Conservation (phyloP, 2,797 vertebrate species). For the Chaetophractus vellerosus region DNA sequence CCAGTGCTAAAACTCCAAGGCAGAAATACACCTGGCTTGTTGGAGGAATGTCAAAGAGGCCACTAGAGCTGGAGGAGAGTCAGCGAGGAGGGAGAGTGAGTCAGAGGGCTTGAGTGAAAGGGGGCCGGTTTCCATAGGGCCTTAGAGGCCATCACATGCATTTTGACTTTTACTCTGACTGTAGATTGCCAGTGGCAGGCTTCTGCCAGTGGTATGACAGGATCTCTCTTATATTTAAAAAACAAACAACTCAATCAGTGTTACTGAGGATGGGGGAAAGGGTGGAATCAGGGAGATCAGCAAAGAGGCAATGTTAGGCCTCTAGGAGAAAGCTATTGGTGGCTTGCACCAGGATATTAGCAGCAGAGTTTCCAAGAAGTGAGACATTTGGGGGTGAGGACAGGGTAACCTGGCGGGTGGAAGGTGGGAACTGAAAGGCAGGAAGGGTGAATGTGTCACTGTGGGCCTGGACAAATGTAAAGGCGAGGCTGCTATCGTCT, state of each 20-base stretch:
- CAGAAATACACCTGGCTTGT: background rate
- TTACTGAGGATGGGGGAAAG: background rate
- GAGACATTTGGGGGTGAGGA: background rate
- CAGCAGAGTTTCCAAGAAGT: background rate
- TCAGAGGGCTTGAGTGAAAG: background rate
- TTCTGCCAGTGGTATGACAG: background rate
- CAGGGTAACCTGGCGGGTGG: background rate
- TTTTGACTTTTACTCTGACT: background rate
- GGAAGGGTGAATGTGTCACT: background rate
- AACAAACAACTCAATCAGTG: background rate
- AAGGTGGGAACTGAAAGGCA: background rate
- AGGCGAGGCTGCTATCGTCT: background rate
- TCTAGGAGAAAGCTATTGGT: too few species aligned
- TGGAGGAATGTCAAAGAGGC: background rate
- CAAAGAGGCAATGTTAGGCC: background rate
- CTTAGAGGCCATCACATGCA: too few species aligned
- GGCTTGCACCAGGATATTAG: background rate
- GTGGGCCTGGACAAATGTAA: background rate
- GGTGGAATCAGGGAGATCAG: background rate
- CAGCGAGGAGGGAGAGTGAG: background rate
- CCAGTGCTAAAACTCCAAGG: background rate
- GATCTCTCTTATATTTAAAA: background rate
- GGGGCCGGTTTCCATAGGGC: fast-evolving
- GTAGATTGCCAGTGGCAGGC: background rate
- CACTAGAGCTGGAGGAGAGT: background rate